Conservation (phyloP, 2,797 vertebrate genomes). For the Gephyroberyx darwinii region DNA sequence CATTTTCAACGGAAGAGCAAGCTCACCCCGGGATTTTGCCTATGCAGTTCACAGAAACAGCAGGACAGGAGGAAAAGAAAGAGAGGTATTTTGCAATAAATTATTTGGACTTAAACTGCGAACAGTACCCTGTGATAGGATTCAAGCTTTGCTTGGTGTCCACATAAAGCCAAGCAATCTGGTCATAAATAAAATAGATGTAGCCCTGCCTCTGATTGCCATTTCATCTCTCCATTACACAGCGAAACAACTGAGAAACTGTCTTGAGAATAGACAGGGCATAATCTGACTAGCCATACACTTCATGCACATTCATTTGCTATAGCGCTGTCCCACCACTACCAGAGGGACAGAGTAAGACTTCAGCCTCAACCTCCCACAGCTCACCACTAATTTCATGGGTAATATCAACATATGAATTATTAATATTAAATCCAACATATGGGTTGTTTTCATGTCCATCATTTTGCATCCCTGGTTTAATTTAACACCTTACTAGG, state of each 20-base stretch:
- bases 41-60: constrained; percentile 79
- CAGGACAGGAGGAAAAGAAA: constrained; percentile 70
- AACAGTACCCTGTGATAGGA: constrained; percentile 80
- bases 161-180: constrained; percentile 80
- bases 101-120: constrained; percentile 87
- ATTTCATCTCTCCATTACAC: constrained; percentile 68
- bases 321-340: constrained; percentile 4
- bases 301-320: constrained; percentile 36
- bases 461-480: constrained; percentile 6
- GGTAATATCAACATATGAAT: background rate
- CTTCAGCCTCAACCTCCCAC: constrained; percentile 11
- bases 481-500: constrained; percentile 8
- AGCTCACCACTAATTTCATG: constrained; percentile 30
- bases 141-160: constrained; percentile 80
- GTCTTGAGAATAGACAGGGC: constrained; percentile 24
- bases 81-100: constrained; percentile 81
- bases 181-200: constrained; percentile 81
- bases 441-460: background rate
- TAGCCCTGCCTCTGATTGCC: constrained; percentile 74
- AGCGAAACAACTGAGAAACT: constrained; percentile 42
- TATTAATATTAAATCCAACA: constrained; percentile 10
- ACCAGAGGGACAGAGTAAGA: background rate
- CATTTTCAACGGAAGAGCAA: constrained; percentile 83
- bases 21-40: constrained; percentile 83
- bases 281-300: constrained; percentile 25